Conservation (phyloP, 2,113 vertebrate genomes). For the Perca fluviatilis region DNA sequence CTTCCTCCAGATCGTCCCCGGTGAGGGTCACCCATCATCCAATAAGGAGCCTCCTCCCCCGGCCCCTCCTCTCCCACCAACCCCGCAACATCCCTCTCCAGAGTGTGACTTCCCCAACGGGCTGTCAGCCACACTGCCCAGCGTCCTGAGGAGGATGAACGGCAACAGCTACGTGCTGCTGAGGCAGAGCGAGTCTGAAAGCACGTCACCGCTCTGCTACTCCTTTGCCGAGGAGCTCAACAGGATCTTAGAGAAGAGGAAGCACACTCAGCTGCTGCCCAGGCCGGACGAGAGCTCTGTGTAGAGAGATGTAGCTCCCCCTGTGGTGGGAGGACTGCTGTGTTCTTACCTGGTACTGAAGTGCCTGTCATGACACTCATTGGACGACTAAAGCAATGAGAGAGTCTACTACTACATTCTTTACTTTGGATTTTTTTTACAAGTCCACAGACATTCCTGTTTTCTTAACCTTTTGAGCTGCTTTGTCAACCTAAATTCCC, state of each 20-base stretch:
- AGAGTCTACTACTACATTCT: conserved; percentile 35
- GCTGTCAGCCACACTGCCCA: conserved; percentile 90
- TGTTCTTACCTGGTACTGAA: conserved; percentile 50
- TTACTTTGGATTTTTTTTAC: conserved; percentile 30
- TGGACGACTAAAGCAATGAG: conserved; percentile 46
- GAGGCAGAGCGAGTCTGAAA: conserved; percentile 89
- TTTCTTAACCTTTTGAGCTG: conserved; percentile 31
- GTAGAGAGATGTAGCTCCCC: conserved; percentile 76
- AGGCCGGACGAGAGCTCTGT: conserved; percentile 96
- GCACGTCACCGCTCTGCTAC: conserved; percentile 82
- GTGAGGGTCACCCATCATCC: conserved; percentile 76
- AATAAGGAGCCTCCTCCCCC: conserved; percentile 81
- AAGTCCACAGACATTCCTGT: conserved; percentile 38
- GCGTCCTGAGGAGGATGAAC: conserved; percentile 93
- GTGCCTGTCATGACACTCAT: conserved; percentile 59
- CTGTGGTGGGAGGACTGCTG: conserved; percentile 56
- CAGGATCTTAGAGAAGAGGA: conserved; percentile 96
- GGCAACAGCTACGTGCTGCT: conserved; percentile 97
- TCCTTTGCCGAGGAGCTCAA: conserved; percentile 97
- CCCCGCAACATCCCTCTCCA: conserved; percentile 78
- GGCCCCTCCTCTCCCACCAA: conserved; percentile 85
- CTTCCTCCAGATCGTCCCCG: conserved; percentile 89
- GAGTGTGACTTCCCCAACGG: conserved; percentile 88
- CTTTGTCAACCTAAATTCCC: conserved; percentile 29
- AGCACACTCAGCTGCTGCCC: conserved; percentile 92